A percentile compares a stretch with the other conserved stretches of the same genome.
phyloP scores from a whole-genome alignment of 23 tunicate genomes.

The Phallusia fumigata region DNA sequence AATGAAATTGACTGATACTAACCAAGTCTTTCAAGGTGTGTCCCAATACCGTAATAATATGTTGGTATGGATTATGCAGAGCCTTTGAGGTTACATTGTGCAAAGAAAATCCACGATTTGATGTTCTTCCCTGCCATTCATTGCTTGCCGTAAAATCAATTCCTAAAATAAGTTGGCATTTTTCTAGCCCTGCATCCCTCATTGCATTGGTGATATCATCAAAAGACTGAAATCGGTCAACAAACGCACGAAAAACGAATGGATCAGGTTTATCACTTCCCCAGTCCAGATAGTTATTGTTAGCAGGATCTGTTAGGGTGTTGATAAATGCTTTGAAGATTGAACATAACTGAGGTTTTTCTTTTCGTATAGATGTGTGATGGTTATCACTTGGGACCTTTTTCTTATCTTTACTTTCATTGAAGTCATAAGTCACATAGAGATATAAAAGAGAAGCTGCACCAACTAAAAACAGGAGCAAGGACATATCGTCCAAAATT shows the following conservation, averaged over 20 bases:
- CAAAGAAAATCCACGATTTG: slow-evolving; percentile 71
- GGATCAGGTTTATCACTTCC: slow-evolving; percentile 50
- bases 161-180: slow-evolving; percentile 71
- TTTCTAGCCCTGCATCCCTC: slow-evolving; percentile 62
- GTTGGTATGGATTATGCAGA: slow-evolving; percentile 68
- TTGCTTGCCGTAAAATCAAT: slow-evolving; percentile 96
- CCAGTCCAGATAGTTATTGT: slow-evolving; percentile 40
- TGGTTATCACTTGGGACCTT: slow-evolving; percentile 19
- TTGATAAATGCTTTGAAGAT: slow-evolving; percentile 23
- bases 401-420: slow-evolving; percentile 11
- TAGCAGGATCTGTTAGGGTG: slow-evolving; percentile 34
- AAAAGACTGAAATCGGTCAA: slow-evolving; percentile 75
- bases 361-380: background rate
- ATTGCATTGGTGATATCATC: slow-evolving; percentile 78
- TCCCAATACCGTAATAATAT: slow-evolving; percentile 58
- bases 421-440: slow-evolving; percentile 36
- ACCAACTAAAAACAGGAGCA: slow-evolving; percentile 56
- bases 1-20: background rate
- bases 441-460: slow-evolving; percentile 31
- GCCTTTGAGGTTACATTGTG: slow-evolving; percentile 46
- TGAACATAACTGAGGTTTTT: slow-evolving; percentile 12
- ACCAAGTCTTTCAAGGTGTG: slow-evolving; percentile 64
- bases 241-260: slow-evolving; percentile 83
- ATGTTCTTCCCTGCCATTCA: slow-evolving; percentile 86
- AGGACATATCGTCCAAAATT: slow-evolving; percentile 36